Evolutionary conservation across 2,797 vertebrate genomes (phyloP), one percentile per base, ranked within the genome.

Genomic region (Gobio occitaniae): DNA sequence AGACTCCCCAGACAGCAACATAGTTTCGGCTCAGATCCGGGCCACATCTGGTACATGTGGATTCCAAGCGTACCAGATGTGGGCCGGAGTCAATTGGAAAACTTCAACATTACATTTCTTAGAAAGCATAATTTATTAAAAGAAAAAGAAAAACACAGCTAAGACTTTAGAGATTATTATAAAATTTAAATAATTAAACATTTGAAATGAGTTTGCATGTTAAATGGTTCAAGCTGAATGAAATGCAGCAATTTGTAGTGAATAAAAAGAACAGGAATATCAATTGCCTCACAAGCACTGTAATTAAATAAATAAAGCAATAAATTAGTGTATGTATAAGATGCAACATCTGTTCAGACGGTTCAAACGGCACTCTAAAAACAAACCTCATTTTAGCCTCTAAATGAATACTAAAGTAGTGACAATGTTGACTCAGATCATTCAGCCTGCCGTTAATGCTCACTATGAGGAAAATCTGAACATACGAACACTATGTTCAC

Each of bases 371-470:
- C 25, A 69, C n/a, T 56, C 25, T 70, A 71, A 70, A 71, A 61
- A 84, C 48, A 78, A 70, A 84, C 19, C 17, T 84, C 3, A 78
- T 78, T 70, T 69, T 15, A 36, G 82, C 16, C 41, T 54, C 71
- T 52, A 59, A 69, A 81, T 78, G 65, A 83, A 86, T 77, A 66
- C 32, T 48, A 17, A 68, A 83, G 50, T 72, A 36, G 29, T 81
- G 66, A 84, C 54, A 38, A 71, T 59, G 66, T 47, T 77, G 59
- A 70, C 48, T 66, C 32, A 54, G 47, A 65, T 38, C 44, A 38
- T 78, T 63, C 25, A 59, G 41, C 83, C 25, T 84, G 44, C 59
- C 19, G 47, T 69, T 84, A 38, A 52, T 61, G 9, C 82, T 38
- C n/a, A 3, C 29, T 84, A 56, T 50, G 63, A 68, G 69, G 13